Percentiles rank a stretch among this genome's conserved stretches.
These are phyloP conservation scores for Blennius ocellaris DNA, from an alignment of 2,113 vertebrate genomes.

Conservation along the genomic window DNA sequence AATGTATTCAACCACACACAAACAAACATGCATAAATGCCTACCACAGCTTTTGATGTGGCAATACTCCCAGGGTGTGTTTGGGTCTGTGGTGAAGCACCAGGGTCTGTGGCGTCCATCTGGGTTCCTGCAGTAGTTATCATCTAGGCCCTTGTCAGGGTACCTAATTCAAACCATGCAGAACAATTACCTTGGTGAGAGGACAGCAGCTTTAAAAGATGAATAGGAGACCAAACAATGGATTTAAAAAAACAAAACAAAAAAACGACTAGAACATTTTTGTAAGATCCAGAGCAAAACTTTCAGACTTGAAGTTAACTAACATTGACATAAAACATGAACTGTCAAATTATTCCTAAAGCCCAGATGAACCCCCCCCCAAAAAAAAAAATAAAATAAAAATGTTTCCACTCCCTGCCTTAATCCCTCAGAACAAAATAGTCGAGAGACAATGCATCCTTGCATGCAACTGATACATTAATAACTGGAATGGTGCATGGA, in stretches of 20 bases:
- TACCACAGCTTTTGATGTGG: conserved; percentile 95
- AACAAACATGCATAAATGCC: conserved; percentile 76
- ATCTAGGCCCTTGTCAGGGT: conserved; percentile 94
- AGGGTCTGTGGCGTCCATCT: conserved; percentile 93
- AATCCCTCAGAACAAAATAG: conserved; percentile 4
- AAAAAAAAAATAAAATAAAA: conserved; percentile 1
- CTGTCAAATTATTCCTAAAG: conserved; percentile 20
- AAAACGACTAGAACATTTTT: not conserved
- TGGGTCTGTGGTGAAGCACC: conserved; percentile 98
- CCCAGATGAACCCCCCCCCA: conserved; percentile 2
- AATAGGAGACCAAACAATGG: not conserved
- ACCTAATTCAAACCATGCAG: conserved; percentile 80
- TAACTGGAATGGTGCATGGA: conserved; percentile 25
- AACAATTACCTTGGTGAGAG: not conserved
- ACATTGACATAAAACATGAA: conserved; percentile 1
- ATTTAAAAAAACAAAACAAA: no score
- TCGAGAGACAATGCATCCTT: conserved; percentile 15
- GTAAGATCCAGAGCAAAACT: not conserved
- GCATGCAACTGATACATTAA: conserved; percentile 43
- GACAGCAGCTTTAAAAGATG: not conserved
- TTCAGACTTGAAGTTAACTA: not conserved
- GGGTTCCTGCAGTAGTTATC: conserved; percentile 99
- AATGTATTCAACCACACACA: conserved; percentile 26
- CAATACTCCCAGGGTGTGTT: conserved; percentile 96
- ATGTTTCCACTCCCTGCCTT: not conserved